phyloP scores from a whole-genome alignment of 2,888 invertebrate genomes.

The Chrysolina oricalcia region DNA sequence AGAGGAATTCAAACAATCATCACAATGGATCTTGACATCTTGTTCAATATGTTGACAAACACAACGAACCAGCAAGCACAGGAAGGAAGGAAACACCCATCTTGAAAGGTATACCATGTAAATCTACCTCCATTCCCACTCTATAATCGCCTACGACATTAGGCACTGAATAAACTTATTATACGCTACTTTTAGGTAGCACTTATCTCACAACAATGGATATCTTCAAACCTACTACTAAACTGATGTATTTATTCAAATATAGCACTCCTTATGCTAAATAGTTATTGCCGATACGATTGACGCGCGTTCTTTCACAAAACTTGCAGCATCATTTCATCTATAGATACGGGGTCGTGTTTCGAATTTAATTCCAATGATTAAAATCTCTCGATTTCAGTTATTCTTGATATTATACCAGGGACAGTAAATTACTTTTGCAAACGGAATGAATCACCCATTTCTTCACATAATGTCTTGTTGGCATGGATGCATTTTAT shows the following conservation, averaged over 20 bases:
- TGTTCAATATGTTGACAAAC: not conserved
- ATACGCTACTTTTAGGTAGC: constrained; percentile 65
- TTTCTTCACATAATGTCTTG: no score
- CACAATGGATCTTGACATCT: not conserved
- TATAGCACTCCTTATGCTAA: constrained; percentile 65
- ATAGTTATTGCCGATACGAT: constrained; percentile 51
- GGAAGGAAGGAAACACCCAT: constrained; percentile 19
- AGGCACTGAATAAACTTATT: constrained; percentile 60
- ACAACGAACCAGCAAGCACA: not conserved
- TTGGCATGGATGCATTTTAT: no score
- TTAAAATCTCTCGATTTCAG: not conserved
- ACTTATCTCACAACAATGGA: constrained; percentile 64
- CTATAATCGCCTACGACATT: constrained; percentile 51
- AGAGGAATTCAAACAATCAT: not conserved
- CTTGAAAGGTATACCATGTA: constrained; percentile 9
- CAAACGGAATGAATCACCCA: not conserved
- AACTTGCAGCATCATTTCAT: constrained; percentile 51
- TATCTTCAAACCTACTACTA: constrained; percentile 61
- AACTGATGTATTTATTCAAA: constrained; percentile 63
- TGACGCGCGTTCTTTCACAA: constrained; percentile 45
- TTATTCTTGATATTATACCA: not conserved
- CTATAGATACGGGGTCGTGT: constrained; percentile 3
- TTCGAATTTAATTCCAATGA: not conserved
- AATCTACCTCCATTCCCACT: not conserved
- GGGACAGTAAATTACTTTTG: not conserved